Evolutionary conservation across 2,797 vertebrate species (phyloP), one percentile per base, ranked within the genome.

Genomic region (Discoglossus pictus): DNA sequence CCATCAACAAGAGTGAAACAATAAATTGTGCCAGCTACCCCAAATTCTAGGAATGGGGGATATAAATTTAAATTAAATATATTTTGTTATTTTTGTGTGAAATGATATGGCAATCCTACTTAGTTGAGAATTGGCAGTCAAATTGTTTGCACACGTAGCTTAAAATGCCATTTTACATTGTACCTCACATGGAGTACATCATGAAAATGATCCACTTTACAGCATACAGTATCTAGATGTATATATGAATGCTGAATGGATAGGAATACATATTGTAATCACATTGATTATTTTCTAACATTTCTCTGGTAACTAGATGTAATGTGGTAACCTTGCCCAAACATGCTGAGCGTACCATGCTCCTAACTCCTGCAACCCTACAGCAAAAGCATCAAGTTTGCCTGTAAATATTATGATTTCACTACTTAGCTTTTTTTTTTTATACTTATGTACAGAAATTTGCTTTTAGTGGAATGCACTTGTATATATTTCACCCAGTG

Each of bases 381-480:
- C 70, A 74, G 79, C 80, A 77, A 75, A 80, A 76, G 73, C 81
- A 77, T 83, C 83, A 72, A 75, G 73, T 80, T 79, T 76, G 51
- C 69, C 74, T 80, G 80, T 86, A 82, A 83, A 76, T 88, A 82
- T 42, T 59, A 52, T 53, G 79, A 77, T 78, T 78, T 73, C 81
- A 79, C 70, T 74, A 75, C 70, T 80, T 81, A 7, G 48, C 63
- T 76, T 48, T 55, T 86, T 83, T 82, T 48, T 55, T 86, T 83
- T 82, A 78, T 71, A 76, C 85, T 82, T 79, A 79, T 89, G 84
- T 89, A 88, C 80, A 84, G 83, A 84, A 73, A 60, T 74, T n/a
- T 85, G 83, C 82, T 85, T 79, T 77, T 84, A 83, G 82, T 82
- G 81, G 83, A 77, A 84, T 85, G 74, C 83, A 87, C 82, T 86